Evolutionary conservation across 2,113 vertebrate genomes (phyloP).

Genomic region (Pogona vitticeps): DNA sequence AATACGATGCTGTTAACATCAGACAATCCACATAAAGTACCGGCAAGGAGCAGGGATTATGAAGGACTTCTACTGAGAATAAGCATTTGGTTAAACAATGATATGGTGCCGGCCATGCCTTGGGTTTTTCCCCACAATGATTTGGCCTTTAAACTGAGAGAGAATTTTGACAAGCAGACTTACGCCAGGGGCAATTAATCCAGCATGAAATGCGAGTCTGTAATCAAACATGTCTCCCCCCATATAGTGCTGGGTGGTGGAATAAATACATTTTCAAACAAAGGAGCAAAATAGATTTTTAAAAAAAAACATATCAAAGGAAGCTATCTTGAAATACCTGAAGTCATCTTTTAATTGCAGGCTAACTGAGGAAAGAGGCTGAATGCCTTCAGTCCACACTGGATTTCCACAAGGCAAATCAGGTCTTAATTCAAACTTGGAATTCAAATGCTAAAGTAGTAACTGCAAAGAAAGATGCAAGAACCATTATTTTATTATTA

Average conservation of each 20-base stretch:
- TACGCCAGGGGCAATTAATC: slow-evolving; percentile 40
- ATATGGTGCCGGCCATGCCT: slow-evolving; percentile 50
- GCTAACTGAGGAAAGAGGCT: background rate
- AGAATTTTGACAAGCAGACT: slow-evolving; percentile 52
- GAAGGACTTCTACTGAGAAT: slow-evolving; percentile 69
- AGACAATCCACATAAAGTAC: slow-evolving; percentile 50
- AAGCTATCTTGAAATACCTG: background rate
- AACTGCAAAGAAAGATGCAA: background rate
- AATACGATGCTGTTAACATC: slow-evolving; percentile 75
- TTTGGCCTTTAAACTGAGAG: slow-evolving; percentile 55
- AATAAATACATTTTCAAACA: slow-evolving; percentile 17
- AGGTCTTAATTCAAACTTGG: background rate
- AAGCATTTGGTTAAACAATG: slow-evolving; percentile 70
- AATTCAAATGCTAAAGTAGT: background rate
- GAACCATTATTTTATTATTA: background rate
- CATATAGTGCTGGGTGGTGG: background rate
- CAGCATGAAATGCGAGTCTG: slow-evolving; percentile 31
- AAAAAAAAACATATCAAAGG: background rate
- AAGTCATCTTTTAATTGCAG: background rate
- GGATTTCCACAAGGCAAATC: background rate
- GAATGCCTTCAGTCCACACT: background rate
- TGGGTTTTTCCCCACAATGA: slow-evolving; percentile 39
- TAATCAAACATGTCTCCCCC: slow-evolving; percentile 5
- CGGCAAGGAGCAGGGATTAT: slow-evolving; percentile 60
- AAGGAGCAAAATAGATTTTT: background rate